Base-by-base conservation (phyloP, 2,797 vertebrate genomes). In the Psittacula derbiana region DNA sequence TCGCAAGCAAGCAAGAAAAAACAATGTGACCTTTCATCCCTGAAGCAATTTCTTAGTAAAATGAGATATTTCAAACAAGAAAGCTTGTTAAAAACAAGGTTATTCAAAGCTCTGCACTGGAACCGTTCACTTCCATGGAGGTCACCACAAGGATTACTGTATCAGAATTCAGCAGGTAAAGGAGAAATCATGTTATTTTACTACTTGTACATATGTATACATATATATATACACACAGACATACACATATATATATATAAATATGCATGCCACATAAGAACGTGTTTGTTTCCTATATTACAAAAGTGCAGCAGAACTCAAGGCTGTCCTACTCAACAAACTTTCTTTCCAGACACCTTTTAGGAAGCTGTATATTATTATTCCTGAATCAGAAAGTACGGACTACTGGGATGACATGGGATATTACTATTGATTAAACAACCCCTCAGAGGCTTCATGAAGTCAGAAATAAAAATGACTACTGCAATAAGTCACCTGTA, bases 11-110 rank as follows among this genome's bases (percentile, higher is more conserved):
- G 49, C 67, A 92, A 84, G 75, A 78, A 86, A 91, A 91, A 61
- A 1, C 33, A 90, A 43, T 8, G n/a, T 78, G 80, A 75, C 82
- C 83, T 93, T 86, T 76, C 21, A 47, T 44, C 70, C 73, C 76
- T 90, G 66, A 90, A 78, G 53, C 66, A 72, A 73, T 92, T 93
- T 93, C 69, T 83, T 80, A 92, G 81, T 80, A 80, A 83, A 92
- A 95, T 69, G 31, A 91, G 71, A 28, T 43, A 43, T 53, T 95
- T 88, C 66, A 75, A 60, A 80, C 40, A 74, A 57, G 65, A 44
- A 66, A 62, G 49, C 33, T 50, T 83, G n/a, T 57, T 80, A 38
- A 55, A 91, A 80, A 38, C 28, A 58, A 95, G 50, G 36, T 88
- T 92, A 65, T 72, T 38, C 2, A 1, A 86, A 88, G 52, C 16